phyloP scores from a whole-genome alignment of 2,888 invertebrate genomes.

The Pteria penguin region DNA sequence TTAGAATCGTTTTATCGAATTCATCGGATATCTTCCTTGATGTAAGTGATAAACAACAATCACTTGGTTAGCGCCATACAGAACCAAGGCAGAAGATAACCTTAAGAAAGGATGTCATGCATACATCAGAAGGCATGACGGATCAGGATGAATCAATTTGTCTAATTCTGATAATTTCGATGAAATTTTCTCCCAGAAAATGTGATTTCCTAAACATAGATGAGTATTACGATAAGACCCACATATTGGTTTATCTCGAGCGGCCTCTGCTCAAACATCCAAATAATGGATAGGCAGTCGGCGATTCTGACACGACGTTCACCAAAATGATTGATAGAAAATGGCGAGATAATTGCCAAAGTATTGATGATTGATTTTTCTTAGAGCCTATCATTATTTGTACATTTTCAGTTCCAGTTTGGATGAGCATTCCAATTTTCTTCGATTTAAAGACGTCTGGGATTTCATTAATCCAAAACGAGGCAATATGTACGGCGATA shows the following conservation, averaged over 20 bases:
- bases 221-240: not conserved
- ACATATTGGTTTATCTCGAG: not conserved
- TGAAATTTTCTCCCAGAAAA: not conserved
- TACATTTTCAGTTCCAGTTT: conserved; percentile 24
- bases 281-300: not conserved
- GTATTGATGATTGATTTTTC: conserved; percentile 35
- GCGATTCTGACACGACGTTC: not conserved
- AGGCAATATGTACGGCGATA: conserved; percentile 33
- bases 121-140: no score
- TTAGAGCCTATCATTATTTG: conserved; percentile 27
- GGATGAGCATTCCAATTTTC: conserved; percentile 34
- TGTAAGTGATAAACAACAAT: no score
- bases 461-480: conserved; percentile 32
- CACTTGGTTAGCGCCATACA: no score
- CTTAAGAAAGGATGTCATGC: no score
- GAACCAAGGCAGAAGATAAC: no score
- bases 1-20: no score
- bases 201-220: not conserved
- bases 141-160: not conserved
- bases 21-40: no score
- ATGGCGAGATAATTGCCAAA: conserved; percentile 38
- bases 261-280: not conserved
- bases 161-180: not conserved
- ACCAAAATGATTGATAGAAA: conserved; percentile 39
- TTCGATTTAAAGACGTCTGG: conserved; percentile 10